Evolutionary conservation across 1,140 invertebrate species (phyloP), one percentile per base, ranked within the genome.

Genomic region (Apolygus lucorum): DNA sequence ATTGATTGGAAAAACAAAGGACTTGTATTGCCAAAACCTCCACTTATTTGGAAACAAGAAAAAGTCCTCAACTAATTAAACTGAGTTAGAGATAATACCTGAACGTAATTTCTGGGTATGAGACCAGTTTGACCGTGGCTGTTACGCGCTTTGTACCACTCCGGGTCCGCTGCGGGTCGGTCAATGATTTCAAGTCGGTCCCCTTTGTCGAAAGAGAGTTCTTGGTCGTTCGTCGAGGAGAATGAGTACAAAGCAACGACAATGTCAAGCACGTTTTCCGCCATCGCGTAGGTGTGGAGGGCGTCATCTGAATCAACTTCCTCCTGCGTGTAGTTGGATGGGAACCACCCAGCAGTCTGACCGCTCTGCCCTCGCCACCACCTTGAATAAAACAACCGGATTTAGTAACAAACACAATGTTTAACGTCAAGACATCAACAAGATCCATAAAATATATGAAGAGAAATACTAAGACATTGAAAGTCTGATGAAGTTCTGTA

Each of bases 351-450:
- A 74, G 82, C 85, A n/a, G 73, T 72, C 75, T 83, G 88, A 77
- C 84, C 88, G 79, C 87, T 92, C 82, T 94, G 91, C 28, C 96
- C 97, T 76, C 95, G 87, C 96, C 96, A 99, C 97, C 97, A 99
- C 28, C 97, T 79, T 75, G 70, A 68, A 71, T 42, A 59, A 29
- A 63, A 63, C 4, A 42, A 42, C 17, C 17, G n/a, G n/a, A n/a
- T n/a, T n/a, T n/a, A n/a, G n/a, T n/a, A n/a, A n/a, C n/a, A n/a
- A n/a, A n/a, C n/a, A n/a, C n/a, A n/a, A n/a, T n/a, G n/a, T n/a
- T n/a, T n/a, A n/a, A n/a, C n/a, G n/a, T n/a, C n/a, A n/a, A n/a
- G n/a, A n/a, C n/a, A n/a, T n/a, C n/a, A n/a, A n/a, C n/a, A n/a
- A n/a, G n/a, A n/a, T n/a, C n/a, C n/a, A n/a, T n/a, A n/a, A n/a